phyloP scores from a whole-genome alignment of 2,113 vertebrate genomes.

The Tor tambroides region DNA sequence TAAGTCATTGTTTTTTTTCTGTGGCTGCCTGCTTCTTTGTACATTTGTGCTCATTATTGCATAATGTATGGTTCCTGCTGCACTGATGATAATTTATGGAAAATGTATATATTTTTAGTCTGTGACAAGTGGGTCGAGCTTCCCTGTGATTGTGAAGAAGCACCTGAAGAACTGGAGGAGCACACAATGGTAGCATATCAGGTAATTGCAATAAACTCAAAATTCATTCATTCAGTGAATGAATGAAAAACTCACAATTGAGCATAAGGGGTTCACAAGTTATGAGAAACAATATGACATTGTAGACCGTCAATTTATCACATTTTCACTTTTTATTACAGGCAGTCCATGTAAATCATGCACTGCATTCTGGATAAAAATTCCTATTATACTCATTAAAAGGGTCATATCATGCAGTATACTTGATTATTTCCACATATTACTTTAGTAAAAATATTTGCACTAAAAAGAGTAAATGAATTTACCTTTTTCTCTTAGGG shows the following conservation, averaged over 20 bases:
- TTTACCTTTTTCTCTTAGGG: conserved; percentile 66
- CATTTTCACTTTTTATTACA: neutral
- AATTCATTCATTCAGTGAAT: no score
- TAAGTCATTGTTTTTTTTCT: conserved; percentile 65
- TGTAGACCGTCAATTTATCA: neutral
- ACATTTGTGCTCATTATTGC: neutral
- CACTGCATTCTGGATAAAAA: neutral
- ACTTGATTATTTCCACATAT: neutral
- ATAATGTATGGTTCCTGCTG: neutral
- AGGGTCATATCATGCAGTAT: neutral
- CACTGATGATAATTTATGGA: conserved; percentile 56
- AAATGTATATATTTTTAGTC: conserved; percentile 61
- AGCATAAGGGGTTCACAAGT: neutral
- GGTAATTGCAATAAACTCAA: conserved; percentile 64
- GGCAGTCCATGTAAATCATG: no score
- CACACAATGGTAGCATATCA: conserved; percentile 85
- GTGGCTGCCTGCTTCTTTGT: neutral
- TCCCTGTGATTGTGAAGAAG: conserved; percentile 69
- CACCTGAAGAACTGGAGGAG: conserved; percentile 84
- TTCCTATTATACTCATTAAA: neutral
- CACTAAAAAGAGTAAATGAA: neutral
- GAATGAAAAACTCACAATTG: neutral
- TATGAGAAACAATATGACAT: neutral
- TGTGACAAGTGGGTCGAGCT: conserved; percentile 80
- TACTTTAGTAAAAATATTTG: neutral